Evolutionary conservation across 2,113 vertebrate species (phyloP).

Genomic region (Cinclus cinclus): DNA sequence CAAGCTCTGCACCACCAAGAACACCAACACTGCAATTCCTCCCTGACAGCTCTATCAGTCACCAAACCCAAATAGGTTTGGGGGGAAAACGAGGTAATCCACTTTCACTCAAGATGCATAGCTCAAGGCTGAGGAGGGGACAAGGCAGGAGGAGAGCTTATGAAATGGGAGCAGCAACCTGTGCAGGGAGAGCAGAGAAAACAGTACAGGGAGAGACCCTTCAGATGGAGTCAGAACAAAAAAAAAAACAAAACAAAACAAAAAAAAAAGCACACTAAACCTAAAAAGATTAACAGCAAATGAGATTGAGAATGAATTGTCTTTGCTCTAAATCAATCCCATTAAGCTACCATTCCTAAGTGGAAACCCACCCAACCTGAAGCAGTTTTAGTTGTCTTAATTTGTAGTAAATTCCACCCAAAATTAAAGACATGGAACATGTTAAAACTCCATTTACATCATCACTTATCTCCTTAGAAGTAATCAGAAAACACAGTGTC

Average conservation of each 20-base stretch:
- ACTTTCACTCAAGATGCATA: neutral
- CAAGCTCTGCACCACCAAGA: constrained; percentile 10
- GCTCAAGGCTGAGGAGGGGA: neutral
- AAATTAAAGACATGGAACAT: neutral
- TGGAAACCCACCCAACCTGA: neutral
- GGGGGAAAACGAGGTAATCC: neutral
- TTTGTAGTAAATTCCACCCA: neutral
- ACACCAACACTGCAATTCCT: neutral
- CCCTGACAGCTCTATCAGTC: neutral
- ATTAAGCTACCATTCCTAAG: neutral
- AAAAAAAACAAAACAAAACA: neutral
- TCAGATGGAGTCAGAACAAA: neutral
- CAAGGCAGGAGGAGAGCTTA: neutral
- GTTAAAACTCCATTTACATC: neutral
- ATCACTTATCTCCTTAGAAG: neutral
- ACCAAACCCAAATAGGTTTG: neutral
- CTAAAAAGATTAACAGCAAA: neutral
- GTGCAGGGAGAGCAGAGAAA: neutral
- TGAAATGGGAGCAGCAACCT: neutral
- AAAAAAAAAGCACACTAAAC: neutral
- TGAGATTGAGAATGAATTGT: neutral
- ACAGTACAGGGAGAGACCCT: neutral
- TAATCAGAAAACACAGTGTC: neutral
- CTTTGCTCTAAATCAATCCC: neutral
- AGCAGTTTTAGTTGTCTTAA: neutral